Conservation (phyloP, 2,888 invertebrate species). For the Prostheceraeus crozeri region DNA sequence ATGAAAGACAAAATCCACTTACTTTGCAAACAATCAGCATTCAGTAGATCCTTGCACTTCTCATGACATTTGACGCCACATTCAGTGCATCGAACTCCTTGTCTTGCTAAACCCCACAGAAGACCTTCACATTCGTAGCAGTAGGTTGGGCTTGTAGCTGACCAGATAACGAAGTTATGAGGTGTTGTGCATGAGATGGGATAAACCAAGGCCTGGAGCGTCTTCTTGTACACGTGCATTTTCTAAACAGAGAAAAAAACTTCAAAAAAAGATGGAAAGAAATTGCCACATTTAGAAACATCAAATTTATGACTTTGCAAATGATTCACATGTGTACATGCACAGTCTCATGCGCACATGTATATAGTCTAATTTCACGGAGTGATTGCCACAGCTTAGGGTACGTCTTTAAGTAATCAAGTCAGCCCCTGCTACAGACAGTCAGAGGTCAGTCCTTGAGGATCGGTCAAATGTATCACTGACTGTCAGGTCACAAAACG, state of each 20-base stretch:
- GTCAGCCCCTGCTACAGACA: too few species aligned
- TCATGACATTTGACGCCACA: slow-evolving; percentile 99
- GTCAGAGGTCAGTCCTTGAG: too few species aligned
- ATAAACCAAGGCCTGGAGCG: slow-evolving; percentile 94
- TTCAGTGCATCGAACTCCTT: slow-evolving; percentile 93
- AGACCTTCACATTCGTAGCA: slow-evolving; percentile 99
- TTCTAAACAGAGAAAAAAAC: slow-evolving; percentile 68
- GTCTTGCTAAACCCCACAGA: slow-evolving; percentile 94
- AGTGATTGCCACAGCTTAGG: too few species aligned
- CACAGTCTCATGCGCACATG: too few species aligned
- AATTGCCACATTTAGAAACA: too few species aligned
- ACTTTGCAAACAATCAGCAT: slow-evolving; percentile 98
- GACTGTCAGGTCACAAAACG: too few species aligned
- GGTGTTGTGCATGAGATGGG: slow-evolving; percentile 98
- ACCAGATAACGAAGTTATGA: slow-evolving; percentile 97
- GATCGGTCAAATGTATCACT: too few species aligned
- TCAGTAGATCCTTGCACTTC: slow-evolving; percentile 97
- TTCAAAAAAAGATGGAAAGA: too few species aligned
- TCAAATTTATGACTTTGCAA: too few species aligned
- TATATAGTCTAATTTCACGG: too few species aligned
- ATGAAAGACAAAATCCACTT: slow-evolving; percentile 59
- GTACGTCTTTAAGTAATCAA: too few species aligned
- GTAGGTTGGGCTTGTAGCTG: slow-evolving; percentile 96
- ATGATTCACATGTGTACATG: too few species aligned
- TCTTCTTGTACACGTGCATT: slow-evolving; percentile 99